A percentile compares a stretch with the other conserved stretches of the same genome.
Conservation (phyloP, 2,888 invertebrate species). For the Trissolcus brochymenae region DNA sequence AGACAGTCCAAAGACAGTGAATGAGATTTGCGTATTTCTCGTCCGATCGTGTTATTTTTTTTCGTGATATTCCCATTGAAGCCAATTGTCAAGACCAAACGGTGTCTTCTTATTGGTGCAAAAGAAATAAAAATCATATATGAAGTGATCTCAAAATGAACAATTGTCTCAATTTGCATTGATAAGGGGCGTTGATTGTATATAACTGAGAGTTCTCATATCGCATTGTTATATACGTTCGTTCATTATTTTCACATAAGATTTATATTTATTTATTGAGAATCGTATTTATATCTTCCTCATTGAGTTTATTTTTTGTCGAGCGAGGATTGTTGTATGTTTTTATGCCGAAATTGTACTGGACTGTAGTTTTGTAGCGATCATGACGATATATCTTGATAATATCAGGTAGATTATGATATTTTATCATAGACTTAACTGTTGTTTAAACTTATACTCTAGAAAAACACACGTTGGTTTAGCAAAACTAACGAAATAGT, state of each 20-base stretch:
- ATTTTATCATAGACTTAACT: slow-evolving; percentile 62
- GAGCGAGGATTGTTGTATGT: not conserved
- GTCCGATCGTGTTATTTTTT: no score
- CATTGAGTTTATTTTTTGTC: no score
- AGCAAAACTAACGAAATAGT: slow-evolving; percentile 16
- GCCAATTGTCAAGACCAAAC: no score
- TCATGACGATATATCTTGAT: slow-evolving; percentile 47
- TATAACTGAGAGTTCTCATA: slow-evolving; percentile 19
- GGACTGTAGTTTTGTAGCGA: slow-evolving; percentile 53
- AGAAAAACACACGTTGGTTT: slow-evolving; percentile 60
- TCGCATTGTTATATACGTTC: slow-evolving; percentile 12
- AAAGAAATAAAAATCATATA: not conserved
- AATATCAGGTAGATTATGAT: slow-evolving; percentile 60
- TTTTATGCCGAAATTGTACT: slow-evolving; percentile 15
- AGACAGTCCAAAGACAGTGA: no score
- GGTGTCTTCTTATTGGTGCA: slow-evolving; percentile 4
- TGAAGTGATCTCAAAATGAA: no score
- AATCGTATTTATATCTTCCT: slow-evolving; percentile 13
- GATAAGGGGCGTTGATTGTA: slow-evolving; percentile 17
- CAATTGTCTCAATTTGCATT: slow-evolving; percentile 10
- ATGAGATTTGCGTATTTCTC: no score
- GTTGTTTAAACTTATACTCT: slow-evolving; percentile 53
- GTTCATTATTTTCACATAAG: slow-evolving; percentile 30
- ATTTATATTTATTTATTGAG: slow-evolving; percentile 36
- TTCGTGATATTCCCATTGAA: no score